Evolutionary conservation across 2,888 invertebrate genomes (phyloP).

Genomic region (Leucozona laternaria): DNA sequence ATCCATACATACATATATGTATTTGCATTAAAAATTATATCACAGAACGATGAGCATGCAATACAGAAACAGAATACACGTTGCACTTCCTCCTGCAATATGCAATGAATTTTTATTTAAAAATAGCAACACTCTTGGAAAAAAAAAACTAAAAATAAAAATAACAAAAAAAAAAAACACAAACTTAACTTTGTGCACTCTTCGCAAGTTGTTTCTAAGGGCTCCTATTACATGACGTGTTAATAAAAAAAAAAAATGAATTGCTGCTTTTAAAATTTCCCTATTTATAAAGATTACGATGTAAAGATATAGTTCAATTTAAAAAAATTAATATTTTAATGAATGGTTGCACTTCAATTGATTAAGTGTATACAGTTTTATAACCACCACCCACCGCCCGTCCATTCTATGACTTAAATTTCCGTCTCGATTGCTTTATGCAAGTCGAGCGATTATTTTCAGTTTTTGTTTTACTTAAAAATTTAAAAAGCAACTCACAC

Average conservation of each 20-base stretch:
- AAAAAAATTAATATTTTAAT: not conserved
- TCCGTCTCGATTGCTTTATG: conserved; percentile 17
- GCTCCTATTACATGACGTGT: conserved; percentile 4
- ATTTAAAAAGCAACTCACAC: conserved; percentile 5
- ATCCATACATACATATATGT: not conserved
- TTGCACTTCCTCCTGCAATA: conserved; percentile 51
- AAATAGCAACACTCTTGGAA: conserved; percentile 5
- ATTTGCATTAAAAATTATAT: not conserved
- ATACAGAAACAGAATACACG: conserved; percentile 26
- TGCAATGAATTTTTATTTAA: conserved; percentile 32
- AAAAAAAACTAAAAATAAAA: not conserved
- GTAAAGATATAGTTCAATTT: not conserved
- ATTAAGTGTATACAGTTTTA: conserved; percentile 28
- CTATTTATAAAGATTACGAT: conserved; percentile 7
- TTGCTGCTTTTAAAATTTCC: conserved; percentile 9
- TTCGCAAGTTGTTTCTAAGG: conserved; percentile 16
- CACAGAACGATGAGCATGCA: conserved; percentile 22
- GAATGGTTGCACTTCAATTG: conserved; percentile 26
- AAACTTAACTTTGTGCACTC: not conserved
- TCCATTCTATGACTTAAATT: not conserved
- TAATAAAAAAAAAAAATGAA: not conserved
- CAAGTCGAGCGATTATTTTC: not conserved
- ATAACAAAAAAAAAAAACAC: too few species aligned
- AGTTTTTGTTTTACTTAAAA: not conserved
- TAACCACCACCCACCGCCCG: not conserved